Base-by-base conservation (phyloP, 2,113 vertebrate genomes). In the Beaufortia kweichowensis region DNA sequence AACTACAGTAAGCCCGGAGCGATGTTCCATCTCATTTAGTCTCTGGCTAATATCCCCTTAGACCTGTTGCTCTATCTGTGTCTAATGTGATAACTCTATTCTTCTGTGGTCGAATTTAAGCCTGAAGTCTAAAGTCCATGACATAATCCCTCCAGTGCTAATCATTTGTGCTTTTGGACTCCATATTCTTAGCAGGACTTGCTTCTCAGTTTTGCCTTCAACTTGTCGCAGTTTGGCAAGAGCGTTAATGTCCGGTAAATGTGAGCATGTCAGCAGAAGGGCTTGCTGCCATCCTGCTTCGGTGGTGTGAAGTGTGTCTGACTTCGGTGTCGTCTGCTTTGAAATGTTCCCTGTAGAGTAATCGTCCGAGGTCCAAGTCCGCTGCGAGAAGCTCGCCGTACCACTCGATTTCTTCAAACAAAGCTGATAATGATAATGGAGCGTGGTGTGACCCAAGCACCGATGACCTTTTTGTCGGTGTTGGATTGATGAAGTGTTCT, bases 41-140 rank as follows among this genome's bases (percentile, higher is more conserved):
- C 55, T 26, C 57, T 62, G 2, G 21, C 71, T 74, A 43, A 67
- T 56, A 48, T 78, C 31, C 41, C 75, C 33, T 59, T 5, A 69
- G 80, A 74, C 56, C 56, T 75, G 70, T 82, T 62, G 59, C 59
- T 78, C 41, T 67, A 23, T 61, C 72, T 78, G 80, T 66, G 76
- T 74, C 55, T 68, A 56, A 63, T 61, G 80, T 74, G 80, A 62
- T 78, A 68, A 78, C 68, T 78, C 29, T 50, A 68, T 56, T 68
- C 48, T 68, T 73, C 59, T 56, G 57, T 62, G 71, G 71, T 74
- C 57, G 57, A 28, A 48, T 74, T 74, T 74, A 74, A 74, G 41
- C 57, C 71, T 24, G 24, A 39, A 60, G 69, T 41, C 69, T 71
- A 43, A 56, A 70, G 69, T 72, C 33, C 69, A 28, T 15, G 23